Conservation (phyloP, 2,797 vertebrate species). For the Pseudochirops corinnae region DNA sequence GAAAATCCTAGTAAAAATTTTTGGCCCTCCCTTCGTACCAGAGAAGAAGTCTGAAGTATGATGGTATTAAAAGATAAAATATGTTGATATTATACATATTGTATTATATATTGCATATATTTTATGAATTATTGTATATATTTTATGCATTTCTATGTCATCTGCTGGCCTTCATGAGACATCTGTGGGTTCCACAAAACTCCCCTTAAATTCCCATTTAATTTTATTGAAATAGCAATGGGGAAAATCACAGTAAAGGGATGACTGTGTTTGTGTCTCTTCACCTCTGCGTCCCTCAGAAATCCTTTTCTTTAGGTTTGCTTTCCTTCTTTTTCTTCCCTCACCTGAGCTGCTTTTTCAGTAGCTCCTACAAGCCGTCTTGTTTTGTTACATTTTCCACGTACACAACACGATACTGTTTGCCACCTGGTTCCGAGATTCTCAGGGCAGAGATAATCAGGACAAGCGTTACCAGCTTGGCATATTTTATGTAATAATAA, state of each 20-base stretch:
- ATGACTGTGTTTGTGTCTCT: background rate
- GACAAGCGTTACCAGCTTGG: slow-evolving; percentile 11
- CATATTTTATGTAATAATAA: slow-evolving; percentile 22
- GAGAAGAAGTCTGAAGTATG: background rate
- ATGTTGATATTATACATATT: background rate
- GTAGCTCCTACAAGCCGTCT: background rate
- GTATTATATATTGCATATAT: background rate
- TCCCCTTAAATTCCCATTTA: background rate
- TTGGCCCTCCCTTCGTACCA: background rate
- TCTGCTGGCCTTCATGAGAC: background rate
- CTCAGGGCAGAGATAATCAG: background rate
- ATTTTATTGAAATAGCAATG: background rate
- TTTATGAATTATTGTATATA: background rate
- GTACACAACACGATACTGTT: background rate
- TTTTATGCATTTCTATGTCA: background rate
- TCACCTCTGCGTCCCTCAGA: background rate
- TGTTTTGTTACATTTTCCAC: background rate
- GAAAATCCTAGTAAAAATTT: background rate
- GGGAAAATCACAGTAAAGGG: background rate
- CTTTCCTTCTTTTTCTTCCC: slow-evolving; percentile 1
- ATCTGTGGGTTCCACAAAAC: background rate
- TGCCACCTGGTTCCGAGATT: slow-evolving; percentile 14
- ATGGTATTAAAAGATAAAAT: background rate
- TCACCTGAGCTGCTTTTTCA: slow-evolving; percentile 23
- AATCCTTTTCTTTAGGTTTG: background rate